Evolutionary conservation across 2,797 vertebrate species (phyloP).

Genomic region (Myotis planiceps): DNA sequence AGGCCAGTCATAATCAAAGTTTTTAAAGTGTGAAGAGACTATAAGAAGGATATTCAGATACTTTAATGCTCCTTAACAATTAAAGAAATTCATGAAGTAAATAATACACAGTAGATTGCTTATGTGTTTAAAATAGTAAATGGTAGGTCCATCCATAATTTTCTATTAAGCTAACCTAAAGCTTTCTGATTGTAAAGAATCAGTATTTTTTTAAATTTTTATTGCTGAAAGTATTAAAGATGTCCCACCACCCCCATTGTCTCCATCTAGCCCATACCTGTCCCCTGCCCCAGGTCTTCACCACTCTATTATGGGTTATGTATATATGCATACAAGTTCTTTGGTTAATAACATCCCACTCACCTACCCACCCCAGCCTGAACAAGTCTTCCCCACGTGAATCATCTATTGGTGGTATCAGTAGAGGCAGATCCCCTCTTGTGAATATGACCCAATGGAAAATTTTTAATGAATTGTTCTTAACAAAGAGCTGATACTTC

Average conservation of each 20-base stretch:
- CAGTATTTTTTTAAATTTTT: background rate
- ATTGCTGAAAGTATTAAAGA: too few relatives aligned
- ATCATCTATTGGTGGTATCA: background rate
- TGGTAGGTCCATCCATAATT: background rate
- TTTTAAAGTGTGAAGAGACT: background rate
- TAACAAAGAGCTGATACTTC: background rate
- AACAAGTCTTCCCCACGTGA: background rate
- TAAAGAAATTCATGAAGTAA: background rate
- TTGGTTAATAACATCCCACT: too few relatives aligned
- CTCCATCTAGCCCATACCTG: too few relatives aligned
- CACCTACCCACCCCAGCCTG: too few relatives aligned
- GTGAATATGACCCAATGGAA: background rate
- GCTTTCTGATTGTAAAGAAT: background rate
- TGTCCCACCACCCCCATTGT: too few relatives aligned
- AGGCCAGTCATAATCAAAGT: background rate
- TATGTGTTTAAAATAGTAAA: conserved; percentile 24
- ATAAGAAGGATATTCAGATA: background rate
- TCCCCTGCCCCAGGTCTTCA: too few relatives aligned
- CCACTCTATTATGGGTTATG: too few relatives aligned
- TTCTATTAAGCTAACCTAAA: background rate
- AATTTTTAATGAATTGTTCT: background rate
- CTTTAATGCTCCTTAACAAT: background rate
- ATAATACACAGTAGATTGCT: background rate
- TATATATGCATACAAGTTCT: too few relatives aligned
- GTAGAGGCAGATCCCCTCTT: background rate